Base-by-base conservation (phyloP, 1,140 invertebrate genomes). In the Drosophila subpulchrella region DNA sequence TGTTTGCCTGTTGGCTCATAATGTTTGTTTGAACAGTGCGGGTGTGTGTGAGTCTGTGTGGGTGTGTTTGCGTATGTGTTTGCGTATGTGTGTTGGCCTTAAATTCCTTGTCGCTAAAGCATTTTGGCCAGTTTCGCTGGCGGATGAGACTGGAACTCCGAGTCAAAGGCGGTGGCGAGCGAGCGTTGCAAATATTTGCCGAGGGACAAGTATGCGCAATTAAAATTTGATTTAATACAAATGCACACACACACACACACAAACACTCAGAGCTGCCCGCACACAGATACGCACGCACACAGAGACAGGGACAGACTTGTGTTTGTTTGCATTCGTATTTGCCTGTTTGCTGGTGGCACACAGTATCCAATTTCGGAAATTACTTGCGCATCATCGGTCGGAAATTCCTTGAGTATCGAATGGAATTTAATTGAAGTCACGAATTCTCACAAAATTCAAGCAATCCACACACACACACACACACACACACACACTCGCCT, bases 391-490 rank as follows among this genome's bases (percentile, higher is more conserved):
- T 84, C 84, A 89, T 89, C 78, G 80, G 81, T 53, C 70, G 78
- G 76, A 89, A 89, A 90, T 89, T 89, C 85, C 85, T 85, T 90
- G 85, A 90, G 81, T 90, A 90, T 90, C 86, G 86, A 90, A 90
- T 89, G 86, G 86, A 90, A 90, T 90, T 90, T 90, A 90, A 90
- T 90, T 90, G 86, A 90, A 90, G 86, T 90, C 86, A 90, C 86
- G 86, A 71, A 82, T 81, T 83, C 83, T 55, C 77, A 89, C 84
- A 89, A 15, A 81, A 90, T 90, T 90, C 78, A 90, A 90, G 78
- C 75, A 90, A 78, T 83, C 66, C 70, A 74, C 53, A 73, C 34
- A 51, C 44, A 46, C 24, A 47, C 39, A 62, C 20, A n/a, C n/a
- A n/a, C 70, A 74, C 53, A 73, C 34, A 51, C 44, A 46, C 24